Base-by-base conservation (phyloP, 1,140 invertebrate species). In the Thereuonema tuberculata region DNA sequence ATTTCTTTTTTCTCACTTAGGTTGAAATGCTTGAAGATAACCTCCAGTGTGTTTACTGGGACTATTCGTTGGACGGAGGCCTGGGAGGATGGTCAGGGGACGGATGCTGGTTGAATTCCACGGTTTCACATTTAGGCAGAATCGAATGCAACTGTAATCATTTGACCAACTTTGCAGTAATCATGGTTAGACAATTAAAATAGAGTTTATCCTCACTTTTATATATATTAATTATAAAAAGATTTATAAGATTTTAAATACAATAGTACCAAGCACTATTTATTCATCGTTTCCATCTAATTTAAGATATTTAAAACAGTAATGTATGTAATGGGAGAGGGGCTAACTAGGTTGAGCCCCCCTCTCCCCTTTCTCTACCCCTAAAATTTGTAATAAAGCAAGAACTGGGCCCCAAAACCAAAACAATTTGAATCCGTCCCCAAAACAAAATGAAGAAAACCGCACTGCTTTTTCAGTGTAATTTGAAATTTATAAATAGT, bases 141-240 rank as follows among this genome's bases (percentile, higher is more conserved):
- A 43, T 62, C 21, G 59, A 61, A 2, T 70, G 68, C 56, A 15
- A 58, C 5, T 69, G 68, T 31, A 67, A 66, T 57, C 67, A 68
- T 52, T 46, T 66, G 12, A 65, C 67, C 23, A 56, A 54, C 21
- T 62, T 65, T 50, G 66, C 66, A 1, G 58, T 60, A 17, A 61
- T 70, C 1, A 62, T 70, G 53, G 63, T 64, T n/a, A 52, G 59
- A 48, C 60, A 65, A 23, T 20, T 50, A 5, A 50, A 50, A 20
- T 50, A 12, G 5, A 12, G 5, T 50, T 50, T 50, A 12, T 9
- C 48, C 48, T 5, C 48, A 5, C 9, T 17, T 20, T 17, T 9
- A 20, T 14, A 24, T 14, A 3, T 9, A 9, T 26, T 31, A n/a
- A n/a, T 26, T 17, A 29, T 56, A 31, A 14, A 56, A 9, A 29